A percentile compares a stretch with the other conserved stretches of the same genome.
phyloP scores from a whole-genome alignment of 2,888 invertebrate genomes.

The Acronicta leporina region DNA sequence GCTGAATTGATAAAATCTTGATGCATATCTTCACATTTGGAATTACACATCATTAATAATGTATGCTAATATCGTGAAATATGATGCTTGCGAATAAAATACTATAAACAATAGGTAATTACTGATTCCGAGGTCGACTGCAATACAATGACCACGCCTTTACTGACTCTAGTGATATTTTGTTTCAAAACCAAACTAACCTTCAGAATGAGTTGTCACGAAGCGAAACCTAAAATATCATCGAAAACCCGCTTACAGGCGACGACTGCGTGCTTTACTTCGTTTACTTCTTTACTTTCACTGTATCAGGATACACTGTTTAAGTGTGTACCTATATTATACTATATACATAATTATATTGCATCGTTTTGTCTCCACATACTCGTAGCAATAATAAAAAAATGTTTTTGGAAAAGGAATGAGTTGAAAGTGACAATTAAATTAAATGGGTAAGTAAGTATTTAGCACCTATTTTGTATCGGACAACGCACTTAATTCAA shows the following conservation, averaged over 20 bases:
- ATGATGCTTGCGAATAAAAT: conserved; percentile 33
- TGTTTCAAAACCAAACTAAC: conserved; percentile 61
- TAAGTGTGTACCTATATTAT: too few species aligned
- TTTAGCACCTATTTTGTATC: conserved; percentile 9
- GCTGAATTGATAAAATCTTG: conserved; percentile 24
- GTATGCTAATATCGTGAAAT: conserved; percentile 34
- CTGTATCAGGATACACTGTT: background rate
- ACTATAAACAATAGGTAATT: conserved; percentile 37
- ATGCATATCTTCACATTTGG: conserved; percentile 27
- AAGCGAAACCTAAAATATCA: conserved; percentile 59
- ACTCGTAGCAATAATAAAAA: background rate
- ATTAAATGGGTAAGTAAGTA: background rate
- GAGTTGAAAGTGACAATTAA: background rate
- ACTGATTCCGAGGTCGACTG: conserved; percentile 39
- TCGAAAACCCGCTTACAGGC: conserved; percentile 44
- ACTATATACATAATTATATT: too few species aligned
- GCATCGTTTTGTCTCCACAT: too few species aligned
- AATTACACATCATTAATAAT: conserved; percentile 48
- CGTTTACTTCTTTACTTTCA: conserved; percentile 24
- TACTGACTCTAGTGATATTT: conserved; percentile 58
- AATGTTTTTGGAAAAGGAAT: background rate
- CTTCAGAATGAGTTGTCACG: conserved; percentile 60
- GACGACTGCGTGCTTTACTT: conserved; percentile 28
- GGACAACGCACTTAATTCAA: background rate
- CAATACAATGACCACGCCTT: conserved; percentile 58